A percentile compares a stretch with the other conserved stretches of the same genome.
Conservation (phyloP, 1,140 invertebrate genomes). For the Pomacea maculata region DNA sequence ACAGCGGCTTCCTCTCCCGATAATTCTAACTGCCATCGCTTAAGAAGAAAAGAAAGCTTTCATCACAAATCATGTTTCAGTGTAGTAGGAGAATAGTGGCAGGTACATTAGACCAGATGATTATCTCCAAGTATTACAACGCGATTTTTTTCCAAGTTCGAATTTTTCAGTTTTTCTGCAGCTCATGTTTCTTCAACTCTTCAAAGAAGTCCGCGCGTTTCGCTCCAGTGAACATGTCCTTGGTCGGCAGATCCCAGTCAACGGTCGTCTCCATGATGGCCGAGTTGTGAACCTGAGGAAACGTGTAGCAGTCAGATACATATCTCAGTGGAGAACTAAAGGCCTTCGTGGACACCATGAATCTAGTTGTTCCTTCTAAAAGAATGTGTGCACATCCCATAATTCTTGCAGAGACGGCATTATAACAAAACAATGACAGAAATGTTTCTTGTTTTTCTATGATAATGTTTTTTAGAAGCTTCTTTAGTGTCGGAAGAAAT, state of each 20-base stretch:
- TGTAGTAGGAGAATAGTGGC: too few relatives aligned
- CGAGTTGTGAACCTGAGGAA: constrained; percentile 14
- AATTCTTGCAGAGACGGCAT: background rate
- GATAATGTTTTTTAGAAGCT: background rate
- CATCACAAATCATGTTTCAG: too few relatives aligned
- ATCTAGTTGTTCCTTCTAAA: background rate
- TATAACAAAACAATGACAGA: background rate
- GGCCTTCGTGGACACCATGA: background rate
- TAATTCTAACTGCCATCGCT: background rate
- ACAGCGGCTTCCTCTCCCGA: background rate
- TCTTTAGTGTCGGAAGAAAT: background rate
- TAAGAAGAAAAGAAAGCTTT: too few relatives aligned
- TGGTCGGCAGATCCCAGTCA: constrained; percentile 29
- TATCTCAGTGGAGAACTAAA: background rate
- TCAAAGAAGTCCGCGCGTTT: constrained; percentile 4
- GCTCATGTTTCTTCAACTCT: too few relatives aligned
- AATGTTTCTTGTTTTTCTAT: background rate
- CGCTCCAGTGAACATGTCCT: constrained; percentile 22
- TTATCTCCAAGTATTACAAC: too few relatives aligned
- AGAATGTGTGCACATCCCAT: background rate
- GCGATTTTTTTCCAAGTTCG: too few relatives aligned
- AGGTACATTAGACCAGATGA: too few relatives aligned
- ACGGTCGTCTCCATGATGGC: constrained; percentile 29
- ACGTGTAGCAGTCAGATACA: background rate
- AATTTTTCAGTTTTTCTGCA: too few relatives aligned